Base-by-base conservation (phyloP, 2,888 invertebrate species). In the Noctua janthina region DNA sequence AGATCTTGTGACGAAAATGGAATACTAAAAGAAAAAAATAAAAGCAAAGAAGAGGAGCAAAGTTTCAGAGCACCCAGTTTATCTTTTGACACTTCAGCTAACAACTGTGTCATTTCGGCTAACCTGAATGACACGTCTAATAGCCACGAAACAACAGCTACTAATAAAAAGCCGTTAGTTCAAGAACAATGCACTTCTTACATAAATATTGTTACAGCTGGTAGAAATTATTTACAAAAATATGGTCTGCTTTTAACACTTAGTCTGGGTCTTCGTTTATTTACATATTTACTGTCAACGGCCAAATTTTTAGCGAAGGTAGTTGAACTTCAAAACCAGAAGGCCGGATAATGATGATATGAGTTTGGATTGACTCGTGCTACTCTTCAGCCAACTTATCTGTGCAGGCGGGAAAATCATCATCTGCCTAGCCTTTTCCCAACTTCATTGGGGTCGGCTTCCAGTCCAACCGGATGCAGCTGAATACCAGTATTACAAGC, bases 191-290 rank as follows among this genome's bases (percentile, higher is more conserved):
- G 82, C 81, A 86, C 29, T 74, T 59, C 29, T 74, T 59, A 69
- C 49, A 68, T 78, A 76, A 89, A 88, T 83, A 80, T 89, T 89
- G 68, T 72, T 46, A 74, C 90, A 89, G 81, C 70, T 89, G 84
- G 74, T 77, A 62, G 59, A 83, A 81, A 75, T 79, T 80, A 71
- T 76, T 64, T 70, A 78, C 76, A 68, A 76, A 79, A 43, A 54
- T 70, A 66, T 72, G 67, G 35, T 78, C 70, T 70, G 69, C 62
- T 78, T 73, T 70, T 59, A 54, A 62, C 11, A 76, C 39, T 64
- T 74, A 54, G 73, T 62, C 59, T 68, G n/a, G 43, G 1, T 56
- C 43, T 74, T 49, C 20, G 51, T 69, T 68, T 79, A 67, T 83
- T 83, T 76, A 49, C 73, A 62, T 76, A 64, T 74, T 67, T 69